Evolutionary conservation across 37 sponge, comb jelly and placozoan genomes (phyloP).

Genomic region (Crambe crambe): DNA sequence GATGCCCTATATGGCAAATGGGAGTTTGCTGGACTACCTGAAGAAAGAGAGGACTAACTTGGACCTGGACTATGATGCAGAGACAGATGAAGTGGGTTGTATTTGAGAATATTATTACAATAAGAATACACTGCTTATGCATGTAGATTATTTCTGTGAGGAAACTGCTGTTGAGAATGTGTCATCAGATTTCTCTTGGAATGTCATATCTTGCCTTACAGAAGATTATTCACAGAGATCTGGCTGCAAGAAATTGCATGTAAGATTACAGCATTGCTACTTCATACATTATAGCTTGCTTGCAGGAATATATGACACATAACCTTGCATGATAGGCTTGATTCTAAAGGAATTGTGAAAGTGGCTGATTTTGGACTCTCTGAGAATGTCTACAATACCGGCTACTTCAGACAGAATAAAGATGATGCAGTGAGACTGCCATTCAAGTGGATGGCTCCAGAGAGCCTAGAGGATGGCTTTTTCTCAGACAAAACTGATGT

Average conservation of each 20-base stretch:
- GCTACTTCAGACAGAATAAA: slow-evolving; percentile 28
- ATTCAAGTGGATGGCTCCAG: slow-evolving; percentile 40
- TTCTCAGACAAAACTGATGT: slow-evolving; percentile 34
- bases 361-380: slow-evolving; percentile 46
- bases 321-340: slow-evolving; percentile 6
- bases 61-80: slow-evolving; percentile 11
- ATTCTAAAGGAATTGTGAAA: slow-evolving; percentile 9
- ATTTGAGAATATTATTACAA: too few species aligned
- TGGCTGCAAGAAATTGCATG: slow-evolving; percentile 50
- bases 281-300: neutral
- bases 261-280: slow-evolving; percentile 9
- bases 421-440: slow-evolving; percentile 23
- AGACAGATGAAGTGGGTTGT: neutral
- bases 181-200: slow-evolving; percentile 30
- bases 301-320: neutral
- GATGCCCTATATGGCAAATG: slow-evolving; percentile 57
- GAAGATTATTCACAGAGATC: slow-evolving; percentile 34
- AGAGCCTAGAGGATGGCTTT: slow-evolving; percentile 16
- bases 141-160: slow-evolving; percentile 29
- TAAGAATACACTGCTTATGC: too few species aligned
- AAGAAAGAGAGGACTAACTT: slow-evolving; percentile 27
- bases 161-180: slow-evolving; percentile 29
- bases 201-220: slow-evolving; percentile 39
- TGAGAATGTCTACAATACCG: slow-evolving; percentile 27
- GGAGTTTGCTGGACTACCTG: slow-evolving; percentile 39